These are phyloP conservation scores for Parapristionchus giblindavisi DNA, from an alignment of 2,888 invertebrate species.

Conservation along the genomic window DNA sequence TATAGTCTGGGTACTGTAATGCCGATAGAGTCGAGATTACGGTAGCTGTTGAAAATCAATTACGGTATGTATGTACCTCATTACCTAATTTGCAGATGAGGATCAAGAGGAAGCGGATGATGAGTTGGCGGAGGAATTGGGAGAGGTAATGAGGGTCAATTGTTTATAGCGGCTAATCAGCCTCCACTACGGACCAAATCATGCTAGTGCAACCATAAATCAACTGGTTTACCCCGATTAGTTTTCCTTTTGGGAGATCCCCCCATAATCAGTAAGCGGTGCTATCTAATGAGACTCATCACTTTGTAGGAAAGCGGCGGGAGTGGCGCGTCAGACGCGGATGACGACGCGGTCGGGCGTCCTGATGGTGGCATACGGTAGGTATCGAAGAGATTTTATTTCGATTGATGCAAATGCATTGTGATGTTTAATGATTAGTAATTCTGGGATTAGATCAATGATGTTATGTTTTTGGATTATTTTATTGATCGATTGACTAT, in stretches of 20 bases:
- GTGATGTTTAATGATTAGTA: not conserved
- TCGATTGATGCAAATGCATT: too few species aligned
- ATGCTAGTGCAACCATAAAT: not conserved
- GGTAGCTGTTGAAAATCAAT: too few species aligned
- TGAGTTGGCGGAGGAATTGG: conserved; percentile 35
- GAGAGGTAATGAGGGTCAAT: conserved; percentile 23
- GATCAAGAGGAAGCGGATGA: conserved; percentile 37
- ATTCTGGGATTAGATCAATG: not conserved
- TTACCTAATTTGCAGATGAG: conserved; percentile 26
- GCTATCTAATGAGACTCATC: not conserved
- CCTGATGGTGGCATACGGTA: conserved; percentile 32
- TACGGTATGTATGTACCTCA: too few species aligned
- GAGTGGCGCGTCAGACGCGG: conserved; percentile 30
- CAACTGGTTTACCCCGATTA: not conserved
- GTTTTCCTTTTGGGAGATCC: not conserved
- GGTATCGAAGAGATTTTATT: not conserved
- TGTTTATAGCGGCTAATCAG: not conserved
- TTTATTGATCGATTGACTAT: not conserved
- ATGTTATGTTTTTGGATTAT: not conserved
- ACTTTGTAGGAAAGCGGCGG: conserved; percentile 35
- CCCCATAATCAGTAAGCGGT: too few species aligned
- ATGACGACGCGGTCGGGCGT: conserved; percentile 9
- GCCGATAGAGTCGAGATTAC: too few species aligned
- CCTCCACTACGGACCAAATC: not conserved
- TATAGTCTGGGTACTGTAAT: too few species aligned